These are phyloP conservation scores for Lasioglossum oenotherae DNA, from an alignment of 2,888 invertebrate genomes.

Conservation along the genomic window DNA sequence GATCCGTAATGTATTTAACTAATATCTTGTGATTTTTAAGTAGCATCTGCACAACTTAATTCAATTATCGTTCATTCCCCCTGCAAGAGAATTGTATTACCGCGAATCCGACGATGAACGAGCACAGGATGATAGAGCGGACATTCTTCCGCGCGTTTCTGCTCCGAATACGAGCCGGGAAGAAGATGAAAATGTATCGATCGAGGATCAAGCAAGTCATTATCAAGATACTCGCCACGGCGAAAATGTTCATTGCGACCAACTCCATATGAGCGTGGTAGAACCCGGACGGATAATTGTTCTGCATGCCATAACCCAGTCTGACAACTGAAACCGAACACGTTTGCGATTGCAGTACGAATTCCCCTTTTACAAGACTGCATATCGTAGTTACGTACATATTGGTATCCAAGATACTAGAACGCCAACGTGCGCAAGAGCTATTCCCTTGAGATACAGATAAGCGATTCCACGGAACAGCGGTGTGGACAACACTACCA, in stretches of 20 bases:
- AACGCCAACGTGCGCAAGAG: slow-evolving; percentile 61
- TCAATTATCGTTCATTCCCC: not conserved
- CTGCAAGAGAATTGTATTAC: slow-evolving; percentile 20
- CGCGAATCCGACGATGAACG: slow-evolving; percentile 64
- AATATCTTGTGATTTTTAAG: not conserved
- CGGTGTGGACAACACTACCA: slow-evolving; percentile 57
- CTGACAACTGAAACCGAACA: slow-evolving; percentile 57
- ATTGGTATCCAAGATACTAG: slow-evolving; percentile 64
- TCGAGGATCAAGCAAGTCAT: slow-evolving; percentile 65
- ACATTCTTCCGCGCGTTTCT: slow-evolving; percentile 60
- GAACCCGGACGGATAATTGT: slow-evolving; percentile 61
- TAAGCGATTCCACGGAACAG: slow-evolving; percentile 62
- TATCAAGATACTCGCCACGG: slow-evolving; percentile 61
- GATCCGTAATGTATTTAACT: not conserved
- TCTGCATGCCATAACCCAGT: slow-evolving; percentile 55
- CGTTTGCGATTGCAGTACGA: not conserved
- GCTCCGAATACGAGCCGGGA: slow-evolving; percentile 62
- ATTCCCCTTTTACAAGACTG: not conserved
- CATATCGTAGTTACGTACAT: slow-evolving; percentile 50
- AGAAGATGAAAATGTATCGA: slow-evolving; percentile 64
- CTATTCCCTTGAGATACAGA: slow-evolving; percentile 59
- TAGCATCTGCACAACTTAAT: not conserved
- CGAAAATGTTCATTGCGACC: slow-evolving; percentile 57
- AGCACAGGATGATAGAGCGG: slow-evolving; percentile 52
- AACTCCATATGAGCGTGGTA: slow-evolving; percentile 64